Evolutionary conservation across 2,113 vertebrate genomes (phyloP).

Genomic region (Otis tarda): DNA sequence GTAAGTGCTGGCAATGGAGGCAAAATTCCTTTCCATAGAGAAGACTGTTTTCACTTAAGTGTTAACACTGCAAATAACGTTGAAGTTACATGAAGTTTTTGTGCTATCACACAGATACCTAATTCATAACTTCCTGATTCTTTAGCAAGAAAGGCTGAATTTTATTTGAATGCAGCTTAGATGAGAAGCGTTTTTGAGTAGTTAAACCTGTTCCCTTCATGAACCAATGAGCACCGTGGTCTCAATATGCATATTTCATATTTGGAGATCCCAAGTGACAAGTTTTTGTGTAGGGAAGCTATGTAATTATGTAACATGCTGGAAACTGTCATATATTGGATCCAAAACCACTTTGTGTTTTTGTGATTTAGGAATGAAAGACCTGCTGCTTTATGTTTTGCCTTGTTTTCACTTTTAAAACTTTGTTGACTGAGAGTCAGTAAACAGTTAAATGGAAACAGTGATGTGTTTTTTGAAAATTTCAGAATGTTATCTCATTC

Average conservation of each 20-base stretch:
- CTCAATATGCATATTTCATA: neutral
- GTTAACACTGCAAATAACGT: neutral
- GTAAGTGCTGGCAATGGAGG: neutral
- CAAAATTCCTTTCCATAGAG: neutral
- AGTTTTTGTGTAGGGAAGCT: neutral
- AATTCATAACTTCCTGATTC: neutral
- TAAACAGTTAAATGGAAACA: neutral
- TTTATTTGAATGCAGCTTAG: neutral
- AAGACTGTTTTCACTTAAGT: neutral
- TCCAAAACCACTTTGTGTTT: neutral
- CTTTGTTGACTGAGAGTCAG: neutral
- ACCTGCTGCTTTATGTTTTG: neutral
- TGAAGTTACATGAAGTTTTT: neutral
- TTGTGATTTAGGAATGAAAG: neutral
- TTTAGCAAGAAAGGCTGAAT: neutral
- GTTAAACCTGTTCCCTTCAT: neutral
- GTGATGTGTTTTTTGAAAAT: neutral
- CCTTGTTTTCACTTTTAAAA: neutral
- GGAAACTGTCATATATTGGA: neutral
- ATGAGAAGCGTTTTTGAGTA: neutral
- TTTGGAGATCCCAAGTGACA: neutral
- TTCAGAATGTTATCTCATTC: conserved; percentile 6
- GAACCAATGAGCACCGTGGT: neutral
- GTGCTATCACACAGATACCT: neutral
- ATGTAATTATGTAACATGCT: neutral